A percentile compares a stretch with the other conserved stretches of the same genome.
phyloP scores from a whole-genome alignment of 2,888 invertebrate species.

The Quadroppia sp. region DNA sequence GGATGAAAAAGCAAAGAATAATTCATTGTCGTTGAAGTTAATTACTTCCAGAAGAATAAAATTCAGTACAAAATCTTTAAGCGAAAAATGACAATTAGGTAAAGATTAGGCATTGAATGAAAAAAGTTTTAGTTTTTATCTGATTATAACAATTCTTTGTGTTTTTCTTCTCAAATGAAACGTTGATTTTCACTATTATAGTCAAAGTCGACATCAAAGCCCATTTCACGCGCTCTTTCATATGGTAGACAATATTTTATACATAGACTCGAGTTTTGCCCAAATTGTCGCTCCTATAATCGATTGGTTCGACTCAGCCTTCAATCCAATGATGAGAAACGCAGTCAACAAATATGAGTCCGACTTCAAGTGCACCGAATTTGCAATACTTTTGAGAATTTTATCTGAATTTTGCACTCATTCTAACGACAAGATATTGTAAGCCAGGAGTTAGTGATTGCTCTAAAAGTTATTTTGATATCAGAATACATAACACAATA shows the following conservation, averaged over 20 bases:
- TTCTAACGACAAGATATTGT: not conserved
- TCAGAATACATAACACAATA: not conserved
- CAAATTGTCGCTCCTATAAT: constrained; percentile 16
- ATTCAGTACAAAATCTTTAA: not conserved
- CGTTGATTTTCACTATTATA: constrained; percentile 13
- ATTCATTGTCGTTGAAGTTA: not conserved
- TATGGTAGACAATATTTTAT: not conserved
- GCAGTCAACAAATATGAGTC: not conserved
- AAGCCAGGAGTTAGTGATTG: constrained; percentile 3
- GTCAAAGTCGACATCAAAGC: not conserved
- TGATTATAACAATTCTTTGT: not conserved
- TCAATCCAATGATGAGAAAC: constrained; percentile 31
- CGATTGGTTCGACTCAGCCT: constrained; percentile 2
- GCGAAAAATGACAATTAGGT: not conserved
- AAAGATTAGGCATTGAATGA: not conserved
- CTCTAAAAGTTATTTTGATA: constrained; percentile 7
- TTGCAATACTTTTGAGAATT: constrained; percentile 21
- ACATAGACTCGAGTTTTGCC: not conserved
- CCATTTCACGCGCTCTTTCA: not conserved
- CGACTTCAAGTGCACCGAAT: not conserved
- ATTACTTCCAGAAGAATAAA: not conserved
- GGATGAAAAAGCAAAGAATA: constrained; percentile 1
- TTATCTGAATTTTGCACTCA: constrained; percentile 33
- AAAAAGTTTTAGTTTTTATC: constrained; percentile 5
- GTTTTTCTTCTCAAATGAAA: not conserved